Evolutionary conservation across 2,113 vertebrate species (phyloP).

Genomic region (Meleagris gallopavo): DNA sequence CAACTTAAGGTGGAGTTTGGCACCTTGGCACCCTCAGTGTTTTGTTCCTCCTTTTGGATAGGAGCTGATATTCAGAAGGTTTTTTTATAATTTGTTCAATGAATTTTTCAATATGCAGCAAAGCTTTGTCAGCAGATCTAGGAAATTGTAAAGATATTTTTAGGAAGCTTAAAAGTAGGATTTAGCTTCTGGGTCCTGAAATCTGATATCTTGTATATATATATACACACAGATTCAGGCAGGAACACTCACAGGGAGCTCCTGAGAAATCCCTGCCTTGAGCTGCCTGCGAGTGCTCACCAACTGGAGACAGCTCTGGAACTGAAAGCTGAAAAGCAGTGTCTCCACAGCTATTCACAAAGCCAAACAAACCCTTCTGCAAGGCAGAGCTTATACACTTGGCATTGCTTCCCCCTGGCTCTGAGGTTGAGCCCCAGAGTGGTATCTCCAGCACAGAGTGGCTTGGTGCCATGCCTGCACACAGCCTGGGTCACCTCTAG

Average conservation of each 20-base stretch:
- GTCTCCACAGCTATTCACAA: background rate
- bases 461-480: background rate
- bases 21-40: background rate
- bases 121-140: background rate
- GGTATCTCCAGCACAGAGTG: accelerated
- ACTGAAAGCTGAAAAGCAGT: accelerated
- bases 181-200: background rate
- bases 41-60: background rate
- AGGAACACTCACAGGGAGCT: background rate
- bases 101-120: background rate
- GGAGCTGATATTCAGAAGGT: background rate
- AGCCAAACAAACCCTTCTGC: background rate
- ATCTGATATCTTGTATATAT: background rate
- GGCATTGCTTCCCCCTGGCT: accelerated
- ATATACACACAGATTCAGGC: background rate
- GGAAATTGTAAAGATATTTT: background rate
- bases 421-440: background rate
- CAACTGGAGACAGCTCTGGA: background rate
- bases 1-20: background rate
- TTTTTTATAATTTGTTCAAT: background rate
- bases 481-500: background rate
- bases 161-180: background rate
- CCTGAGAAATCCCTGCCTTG: background rate
- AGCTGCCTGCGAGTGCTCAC: background rate
- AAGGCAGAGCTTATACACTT: background rate